These are phyloP conservation scores for Sarcoramphus papa DNA, from an alignment of 2,797 vertebrate species.

Conservation along the genomic window DNA sequence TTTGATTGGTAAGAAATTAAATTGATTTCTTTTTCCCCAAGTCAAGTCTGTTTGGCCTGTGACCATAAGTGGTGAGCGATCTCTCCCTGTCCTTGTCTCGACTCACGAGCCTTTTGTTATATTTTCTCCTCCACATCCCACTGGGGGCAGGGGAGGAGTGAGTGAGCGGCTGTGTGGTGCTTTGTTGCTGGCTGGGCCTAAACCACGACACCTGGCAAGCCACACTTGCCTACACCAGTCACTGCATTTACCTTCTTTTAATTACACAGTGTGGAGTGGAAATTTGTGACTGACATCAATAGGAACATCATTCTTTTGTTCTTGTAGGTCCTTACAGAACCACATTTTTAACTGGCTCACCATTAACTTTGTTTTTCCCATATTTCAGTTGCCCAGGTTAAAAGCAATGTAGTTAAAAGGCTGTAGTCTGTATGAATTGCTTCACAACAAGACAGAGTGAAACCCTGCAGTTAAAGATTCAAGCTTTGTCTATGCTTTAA, in stretches of 20 bases:
- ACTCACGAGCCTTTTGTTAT: no score
- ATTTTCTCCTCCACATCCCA: no score
- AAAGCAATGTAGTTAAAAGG: neutral
- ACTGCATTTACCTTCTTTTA: neutral
- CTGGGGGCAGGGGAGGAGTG: no score
- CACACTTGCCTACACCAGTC: neutral
- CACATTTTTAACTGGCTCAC: neutral
- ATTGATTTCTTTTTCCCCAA: no score
- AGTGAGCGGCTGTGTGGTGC: no score
- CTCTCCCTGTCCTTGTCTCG: no score
- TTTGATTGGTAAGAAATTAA: no score
- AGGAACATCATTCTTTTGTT: neutral
- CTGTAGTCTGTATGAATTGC: neutral
- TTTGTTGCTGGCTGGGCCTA: no score
- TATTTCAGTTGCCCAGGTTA: neutral
- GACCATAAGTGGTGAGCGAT: no score
- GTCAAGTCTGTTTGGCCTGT: no score
- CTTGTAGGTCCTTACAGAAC: neutral
- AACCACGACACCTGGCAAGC: neutral
- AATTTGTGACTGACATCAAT: neutral
- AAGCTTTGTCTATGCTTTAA: neutral
- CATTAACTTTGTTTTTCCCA: neutral
- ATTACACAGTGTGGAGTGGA: neutral
- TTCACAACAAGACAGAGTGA: neutral
- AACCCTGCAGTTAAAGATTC: neutral